These are phyloP conservation scores for Saguinus midas DNA, from an alignment of 2,113 vertebrate species.

Conservation along the genomic window DNA sequence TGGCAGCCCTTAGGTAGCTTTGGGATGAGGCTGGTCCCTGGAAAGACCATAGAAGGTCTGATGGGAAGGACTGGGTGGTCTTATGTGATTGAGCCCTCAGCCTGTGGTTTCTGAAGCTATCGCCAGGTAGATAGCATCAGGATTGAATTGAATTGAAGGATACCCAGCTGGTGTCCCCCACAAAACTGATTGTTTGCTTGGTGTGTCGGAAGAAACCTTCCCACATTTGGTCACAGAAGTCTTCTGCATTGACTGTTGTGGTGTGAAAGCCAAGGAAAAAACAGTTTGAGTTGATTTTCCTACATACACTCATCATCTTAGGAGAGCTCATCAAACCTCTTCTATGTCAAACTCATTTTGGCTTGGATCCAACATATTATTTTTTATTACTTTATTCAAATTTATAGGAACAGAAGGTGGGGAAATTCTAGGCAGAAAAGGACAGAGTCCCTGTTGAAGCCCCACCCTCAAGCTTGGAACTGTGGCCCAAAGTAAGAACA, in stretches of 20 bases:
- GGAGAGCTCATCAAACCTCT: neutral
- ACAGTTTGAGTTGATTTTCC: neutral
- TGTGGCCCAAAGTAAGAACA: no score
- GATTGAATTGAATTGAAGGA: neutral
- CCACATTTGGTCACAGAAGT: neutral
- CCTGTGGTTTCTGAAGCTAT: neutral
- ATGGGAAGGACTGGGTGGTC: neutral
- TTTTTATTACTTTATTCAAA: neutral
- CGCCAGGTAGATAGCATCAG: neutral
- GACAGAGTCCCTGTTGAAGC: no score
- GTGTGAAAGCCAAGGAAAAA: neutral
- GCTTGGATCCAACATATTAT: neutral
- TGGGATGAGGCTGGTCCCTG: neutral
- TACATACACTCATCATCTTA: neutral
- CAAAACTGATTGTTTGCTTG: neutral
- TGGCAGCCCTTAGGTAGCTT: neutral
- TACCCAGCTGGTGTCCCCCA: neutral
- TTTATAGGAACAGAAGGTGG: no score
- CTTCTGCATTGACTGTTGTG: neutral
- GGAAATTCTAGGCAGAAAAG: no score
- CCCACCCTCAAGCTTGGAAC: no score
- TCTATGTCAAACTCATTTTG: neutral
- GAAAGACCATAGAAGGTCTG: neutral
- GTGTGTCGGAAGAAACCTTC: neutral
- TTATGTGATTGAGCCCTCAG: neutral